Conservation (phyloP, 2,113 vertebrate species). For the Microtus montanus region DNA sequence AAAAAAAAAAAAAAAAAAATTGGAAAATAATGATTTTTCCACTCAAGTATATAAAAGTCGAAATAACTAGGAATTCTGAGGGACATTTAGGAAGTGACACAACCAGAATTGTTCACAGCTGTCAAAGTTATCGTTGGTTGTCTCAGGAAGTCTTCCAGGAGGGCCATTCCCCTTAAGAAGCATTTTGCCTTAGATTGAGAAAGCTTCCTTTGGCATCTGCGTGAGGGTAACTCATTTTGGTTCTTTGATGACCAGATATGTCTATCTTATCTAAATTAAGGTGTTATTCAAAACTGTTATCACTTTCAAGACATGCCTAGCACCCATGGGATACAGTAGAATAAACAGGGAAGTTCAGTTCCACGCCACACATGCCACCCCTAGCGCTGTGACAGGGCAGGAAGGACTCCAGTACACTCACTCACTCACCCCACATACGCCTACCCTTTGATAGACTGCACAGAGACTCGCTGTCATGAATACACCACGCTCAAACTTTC, state of each 20-base stretch:
- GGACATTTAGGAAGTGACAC: neutral
- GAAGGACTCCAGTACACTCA: neutral
- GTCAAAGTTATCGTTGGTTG: neutral
- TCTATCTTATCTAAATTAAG: neutral
- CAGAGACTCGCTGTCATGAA: slow-evolving; percentile 70
- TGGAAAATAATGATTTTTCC: slow-evolving; percentile 11
- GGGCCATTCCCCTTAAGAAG: neutral
- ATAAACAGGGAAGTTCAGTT: neutral
- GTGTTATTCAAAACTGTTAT: neutral
- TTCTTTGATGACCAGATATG: neutral
- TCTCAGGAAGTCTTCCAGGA: neutral
- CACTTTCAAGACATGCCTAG: slow-evolving; percentile 52
- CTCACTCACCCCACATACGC: neutral
- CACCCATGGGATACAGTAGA: slow-evolving; percentile 46
- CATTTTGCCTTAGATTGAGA: neutral
- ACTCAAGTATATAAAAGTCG: neutral
- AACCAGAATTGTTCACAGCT: neutral
- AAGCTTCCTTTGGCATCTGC: neutral
- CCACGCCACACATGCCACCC: neutral
- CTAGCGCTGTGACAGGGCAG: neutral
- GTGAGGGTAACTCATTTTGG: neutral
- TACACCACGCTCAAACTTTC: slow-evolving; percentile 64
- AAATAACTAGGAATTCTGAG: slow-evolving; percentile 16
- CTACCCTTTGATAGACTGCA: neutral
- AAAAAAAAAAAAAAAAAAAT: too few species aligned